phyloP scores from a whole-genome alignment of 2,888 invertebrate genomes.

The Hanleya hanleyi region DNA sequence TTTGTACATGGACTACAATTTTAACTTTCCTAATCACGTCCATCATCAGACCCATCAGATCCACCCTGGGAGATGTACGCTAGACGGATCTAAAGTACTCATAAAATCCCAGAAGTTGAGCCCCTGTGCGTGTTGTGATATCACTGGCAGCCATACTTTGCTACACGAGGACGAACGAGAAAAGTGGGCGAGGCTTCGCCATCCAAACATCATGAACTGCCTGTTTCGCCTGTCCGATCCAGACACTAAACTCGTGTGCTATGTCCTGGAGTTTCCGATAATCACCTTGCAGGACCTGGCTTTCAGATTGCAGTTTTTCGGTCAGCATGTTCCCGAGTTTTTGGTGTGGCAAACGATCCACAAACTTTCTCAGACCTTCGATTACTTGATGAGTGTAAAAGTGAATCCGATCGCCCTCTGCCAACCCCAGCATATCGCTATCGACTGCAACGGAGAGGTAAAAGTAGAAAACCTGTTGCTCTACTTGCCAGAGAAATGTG shows the following conservation, averaged over 20 bases:
- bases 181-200: slow-evolving; percentile 55
- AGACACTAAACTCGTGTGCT: slow-evolving; percentile 50
- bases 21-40: slow-evolving; percentile 58
- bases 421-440: slow-evolving; percentile 53
- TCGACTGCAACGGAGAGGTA: slow-evolving; percentile 50
- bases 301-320: slow-evolving; percentile 49
- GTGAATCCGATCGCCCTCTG: slow-evolving; percentile 52
- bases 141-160: slow-evolving; percentile 35
- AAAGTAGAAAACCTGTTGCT: slow-evolving; percentile 60
- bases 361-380: slow-evolving; percentile 56
- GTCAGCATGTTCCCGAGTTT: slow-evolving; percentile 51
- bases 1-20: slow-evolving; percentile 57
- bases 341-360: slow-evolving; percentile 55
- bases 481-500: slow-evolving; percentile 49
- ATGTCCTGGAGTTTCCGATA: slow-evolving; percentile 61
- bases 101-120: slow-evolving; percentile 50
- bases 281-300: slow-evolving; percentile 59
- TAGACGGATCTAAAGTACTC: slow-evolving; percentile 51
- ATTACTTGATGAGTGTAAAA: slow-evolving; percentile 49
- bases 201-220: slow-evolving; percentile 59
- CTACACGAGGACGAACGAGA: slow-evolving; percentile 41
- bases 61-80: slow-evolving; percentile 50
- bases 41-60: slow-evolving; percentile 58
- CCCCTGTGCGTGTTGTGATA: slow-evolving; percentile 44
- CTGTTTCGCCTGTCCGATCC: slow-evolving; percentile 51